Base-by-base conservation (phyloP, 64 coral and sea anemone genomes). In the Platygyra sinensis region DNA sequence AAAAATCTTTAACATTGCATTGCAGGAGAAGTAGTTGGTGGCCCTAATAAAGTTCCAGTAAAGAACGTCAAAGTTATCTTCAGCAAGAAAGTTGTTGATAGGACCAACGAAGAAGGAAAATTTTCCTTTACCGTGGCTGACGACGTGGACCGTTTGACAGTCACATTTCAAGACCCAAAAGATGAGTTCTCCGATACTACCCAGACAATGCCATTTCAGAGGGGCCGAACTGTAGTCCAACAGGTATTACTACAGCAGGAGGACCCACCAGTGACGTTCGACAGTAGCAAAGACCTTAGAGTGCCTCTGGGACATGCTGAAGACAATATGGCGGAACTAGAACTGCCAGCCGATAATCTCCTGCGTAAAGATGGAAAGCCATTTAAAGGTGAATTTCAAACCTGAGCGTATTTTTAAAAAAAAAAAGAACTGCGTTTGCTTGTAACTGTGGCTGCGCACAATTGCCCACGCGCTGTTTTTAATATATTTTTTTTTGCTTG, bases 21-120 rank as follows among this genome's bases (percentile, higher is more conserved):
- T 57, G 12, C 28, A 92, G 90, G 90, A 25, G 20, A 86, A 76
- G 90, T 92, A 24, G 82, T 87, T 30, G 82, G 90, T 75, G 82
- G 90, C 0, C 57, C 8, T 1, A 29, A 86, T 17, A 30, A 78
- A 87, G 30, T 51, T 30, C 72, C 82, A 42, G 62, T 92, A 16
- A 52, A 80, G 14, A 87, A 87, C 17, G 76, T 80, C 11, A 76
- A 30, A 28, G 62, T 92, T 27, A 87, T 86, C 80, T 80, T 87
- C n/a, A 39, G 85, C n/a, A 81, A 59, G 7, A 71, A 92, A 18
- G 76, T 54, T 87, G 39, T 62, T 80, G 90, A 80, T n/a, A 30
- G 62, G 33, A 78, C 90, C 0, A 81, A 92, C 60, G 36, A 16
- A 16, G 75, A 76, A 19, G 90, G 90, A 18, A 71, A 61, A 25